Evolutionary conservation across 2,888 invertebrate species (phyloP).

Genomic region (Nezara viridula): DNA sequence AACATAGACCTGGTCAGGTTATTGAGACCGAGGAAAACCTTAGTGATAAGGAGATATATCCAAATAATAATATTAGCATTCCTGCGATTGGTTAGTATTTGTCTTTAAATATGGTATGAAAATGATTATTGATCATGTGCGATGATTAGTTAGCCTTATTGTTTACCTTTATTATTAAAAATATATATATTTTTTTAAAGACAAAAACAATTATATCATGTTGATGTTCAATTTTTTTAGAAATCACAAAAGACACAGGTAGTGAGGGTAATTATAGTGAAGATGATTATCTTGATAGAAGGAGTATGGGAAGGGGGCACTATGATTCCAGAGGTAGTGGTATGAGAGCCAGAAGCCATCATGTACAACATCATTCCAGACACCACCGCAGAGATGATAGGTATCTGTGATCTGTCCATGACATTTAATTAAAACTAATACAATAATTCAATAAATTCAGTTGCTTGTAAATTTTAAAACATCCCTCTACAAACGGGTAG

Average conservation of each 20-base stretch:
- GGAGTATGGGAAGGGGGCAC: slow-evolving; percentile 68
- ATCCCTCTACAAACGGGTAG: background rate
- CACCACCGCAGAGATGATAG: slow-evolving; percentile 69
- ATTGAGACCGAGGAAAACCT: slow-evolving; percentile 89
- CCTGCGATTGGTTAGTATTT: slow-evolving; percentile 71
- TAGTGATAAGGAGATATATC: slow-evolving; percentile 89
- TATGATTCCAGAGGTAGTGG: slow-evolving; percentile 62
- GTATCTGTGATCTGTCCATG: slow-evolving; percentile 50
- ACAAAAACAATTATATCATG: background rate
- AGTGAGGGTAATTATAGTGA: slow-evolving; percentile 78
- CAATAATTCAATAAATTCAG: background rate
- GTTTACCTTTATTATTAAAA: background rate
- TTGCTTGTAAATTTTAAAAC: background rate
- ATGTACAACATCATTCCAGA: slow-evolving; percentile 69
- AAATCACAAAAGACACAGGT: slow-evolving; percentile 87
- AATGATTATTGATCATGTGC: background rate
- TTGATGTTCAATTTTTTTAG: slow-evolving; percentile 71
- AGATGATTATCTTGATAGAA: slow-evolving; percentile 74
- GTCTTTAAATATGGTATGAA: slow-evolving; percentile 37
- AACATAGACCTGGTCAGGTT: slow-evolving; percentile 71
- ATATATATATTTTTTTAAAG: background rate
- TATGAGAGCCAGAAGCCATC: slow-evolving; percentile 66
- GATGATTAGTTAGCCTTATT: background rate
- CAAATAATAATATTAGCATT: slow-evolving; percentile 70
- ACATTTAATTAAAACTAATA: slow-evolving; percentile 1